Base-by-base conservation (phyloP, 2,113 vertebrate species). In the Caretta caretta region DNA sequence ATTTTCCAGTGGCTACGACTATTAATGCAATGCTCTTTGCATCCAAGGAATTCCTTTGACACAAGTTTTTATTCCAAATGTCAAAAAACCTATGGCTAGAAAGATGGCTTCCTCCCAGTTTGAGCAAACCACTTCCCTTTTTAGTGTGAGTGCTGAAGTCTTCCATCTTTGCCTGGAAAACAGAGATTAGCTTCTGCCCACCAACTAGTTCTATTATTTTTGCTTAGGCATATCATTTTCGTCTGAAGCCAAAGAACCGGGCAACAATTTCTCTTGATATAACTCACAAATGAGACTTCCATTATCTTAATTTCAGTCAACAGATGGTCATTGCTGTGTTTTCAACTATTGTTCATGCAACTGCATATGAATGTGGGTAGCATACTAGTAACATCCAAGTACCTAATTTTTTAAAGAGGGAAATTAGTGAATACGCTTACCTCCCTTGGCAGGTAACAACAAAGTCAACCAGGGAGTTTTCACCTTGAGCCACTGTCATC, bases 381-480 rank as follows among this genome's bases (percentile, higher is more conserved):
- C 1, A 1, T 87, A 95, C 92, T 88, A 96, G 86, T 38, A 38
- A 20, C n/a, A 38, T 72, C 19, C 65, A 72, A 72, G 65, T n/a
- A 83, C n/a, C 35, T 92, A 78, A 86, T 94, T 96, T 96, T 93
- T 82, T 80, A 62, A 89, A 84, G 83, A 76, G 50, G 29, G 9
- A 94, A 89, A 87, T 83, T 35, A 62, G 91, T 84, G 72, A 93
- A 90, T 62, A 86, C 72, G 93, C 98, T 98, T 97, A 99, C 99
- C 98, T 98, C 95, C 99, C 99, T 93, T 99, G 96, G 96, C 99
- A 99, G 95, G 98, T 99, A 87, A 99, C 99, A 14, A 98, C 96
- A 92, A 99, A 99, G 97, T 98, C 99, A 97, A 99, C 94, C 59
- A 99, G 97, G 35, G 98, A 97, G 90, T 98, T 97, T 84, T 97